Conservation (phyloP, 2,797 vertebrate species). For the Anguilla megastoma region DNA sequence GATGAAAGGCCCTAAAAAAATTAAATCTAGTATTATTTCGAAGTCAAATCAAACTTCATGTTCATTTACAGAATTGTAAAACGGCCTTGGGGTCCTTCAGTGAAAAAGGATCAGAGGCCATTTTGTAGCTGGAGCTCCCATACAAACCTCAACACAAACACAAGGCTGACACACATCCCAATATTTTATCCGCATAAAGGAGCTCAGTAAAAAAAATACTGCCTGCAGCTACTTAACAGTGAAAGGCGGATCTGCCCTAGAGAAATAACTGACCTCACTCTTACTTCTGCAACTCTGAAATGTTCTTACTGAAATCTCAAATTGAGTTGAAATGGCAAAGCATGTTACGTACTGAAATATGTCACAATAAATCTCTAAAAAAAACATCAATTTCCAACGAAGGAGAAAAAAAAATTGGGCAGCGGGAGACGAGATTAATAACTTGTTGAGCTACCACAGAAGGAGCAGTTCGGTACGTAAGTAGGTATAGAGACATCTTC, state of each 20-base stretch:
- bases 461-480: conserved; percentile 58
- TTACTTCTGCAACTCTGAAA: neutral
- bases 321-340: conserved; percentile 46
- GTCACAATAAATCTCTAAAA: conserved; percentile 41
- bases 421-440: conserved; percentile 48
- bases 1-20: neutral
- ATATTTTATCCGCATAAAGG: conserved; percentile 64
- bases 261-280: neutral
- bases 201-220: conserved; percentile 64
- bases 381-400: conserved; percentile 28
- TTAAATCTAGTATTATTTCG: neutral
- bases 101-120: conserved; percentile 27
- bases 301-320: conserved; percentile 27
- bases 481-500: conserved; percentile 56
- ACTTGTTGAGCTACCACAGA: conserved; percentile 54
- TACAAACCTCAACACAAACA: conserved; percentile 50
- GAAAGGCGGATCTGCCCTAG: neutral
- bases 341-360: conserved; percentile 48
- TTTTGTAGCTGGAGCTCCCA: conserved; percentile 46
- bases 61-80: conserved; percentile 40
- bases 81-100: neutral
- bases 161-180: conserved; percentile 67
- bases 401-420: neutral
- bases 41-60: neutral
- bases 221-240: conserved; percentile 27